These are phyloP conservation scores for Ectropis grisescens DNA, from an alignment of 1,140 invertebrate genomes.

Conservation along the genomic window DNA sequence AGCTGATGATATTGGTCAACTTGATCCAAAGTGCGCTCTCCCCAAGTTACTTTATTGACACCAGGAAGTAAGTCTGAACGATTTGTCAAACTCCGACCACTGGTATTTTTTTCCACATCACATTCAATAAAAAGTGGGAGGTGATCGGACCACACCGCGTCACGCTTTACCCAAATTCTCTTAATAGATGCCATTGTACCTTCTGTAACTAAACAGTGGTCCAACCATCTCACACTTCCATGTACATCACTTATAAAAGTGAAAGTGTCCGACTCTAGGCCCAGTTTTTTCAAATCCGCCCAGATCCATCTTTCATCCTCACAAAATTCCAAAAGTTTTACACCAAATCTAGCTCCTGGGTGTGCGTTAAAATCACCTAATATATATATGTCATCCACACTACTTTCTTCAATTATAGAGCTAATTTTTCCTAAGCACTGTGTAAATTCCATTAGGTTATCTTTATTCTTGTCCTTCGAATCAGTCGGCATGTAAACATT, in stretches of 20 bases:
- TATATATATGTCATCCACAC: slow-evolving; percentile 1
- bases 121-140: slow-evolving; percentile 15
- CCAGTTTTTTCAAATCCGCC: not conserved
- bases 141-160: slow-evolving; percentile 16
- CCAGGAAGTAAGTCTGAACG: not conserved
- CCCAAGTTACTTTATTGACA: slow-evolving; percentile 6
- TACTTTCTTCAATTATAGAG: not conserved
- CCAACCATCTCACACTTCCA: slow-evolving; percentile 6
- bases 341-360: not conserved
- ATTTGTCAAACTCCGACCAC: too few species aligned
- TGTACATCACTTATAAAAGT: slow-evolving; percentile 4
- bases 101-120: not conserved
- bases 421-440: not conserved
- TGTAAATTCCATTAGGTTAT: not conserved
- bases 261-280: not conserved
- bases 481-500: slow-evolving; percentile 3
- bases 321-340: not conserved
- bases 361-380: slow-evolving; percentile 2
- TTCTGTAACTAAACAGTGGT: slow-evolving; percentile 6
- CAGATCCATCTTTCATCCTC: not conserved
- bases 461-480: too few species aligned
- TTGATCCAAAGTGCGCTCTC: slow-evolving; percentile 3
- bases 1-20: slow-evolving; percentile 3
- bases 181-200: slow-evolving; percentile 1
- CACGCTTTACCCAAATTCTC: slow-evolving; percentile 1